These are phyloP conservation scores for Odontamblyopus rebecca DNA, from an alignment of 2,797 vertebrate genomes.

Conservation along the genomic window DNA sequence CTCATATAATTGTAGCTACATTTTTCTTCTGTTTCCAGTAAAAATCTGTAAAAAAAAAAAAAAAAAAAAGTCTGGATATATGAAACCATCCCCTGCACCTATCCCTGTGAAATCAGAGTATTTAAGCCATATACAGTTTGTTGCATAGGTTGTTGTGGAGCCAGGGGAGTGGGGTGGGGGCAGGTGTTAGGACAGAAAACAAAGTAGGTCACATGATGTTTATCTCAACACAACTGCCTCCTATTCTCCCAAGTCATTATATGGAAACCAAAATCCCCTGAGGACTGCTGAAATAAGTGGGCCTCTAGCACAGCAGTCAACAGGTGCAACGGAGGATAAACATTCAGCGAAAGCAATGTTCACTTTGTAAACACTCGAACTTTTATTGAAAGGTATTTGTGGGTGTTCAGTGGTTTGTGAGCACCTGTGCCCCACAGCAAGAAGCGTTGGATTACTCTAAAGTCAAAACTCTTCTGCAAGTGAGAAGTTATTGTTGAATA, in stretches of 20 bases:
- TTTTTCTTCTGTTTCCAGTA: too few relatives aligned
- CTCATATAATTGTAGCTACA: too few relatives aligned
- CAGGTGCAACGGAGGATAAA: not conserved
- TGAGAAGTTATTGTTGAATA: too few relatives aligned
- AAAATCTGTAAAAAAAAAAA: too few relatives aligned
- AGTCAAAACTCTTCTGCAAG: too few relatives aligned
- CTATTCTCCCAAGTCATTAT: slow-evolving; percentile 48
- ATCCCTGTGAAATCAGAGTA: not conserved
- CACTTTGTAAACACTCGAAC: not conserved
- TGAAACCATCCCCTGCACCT: too few relatives aligned
- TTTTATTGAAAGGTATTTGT: not conserved
- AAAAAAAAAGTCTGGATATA: too few relatives aligned
- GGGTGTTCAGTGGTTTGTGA: not conserved
- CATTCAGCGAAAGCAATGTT: not conserved
- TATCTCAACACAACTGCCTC: slow-evolving; percentile 30
- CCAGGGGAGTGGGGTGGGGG: slow-evolving; percentile 5
- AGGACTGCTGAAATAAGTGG: slow-evolving; percentile 8
- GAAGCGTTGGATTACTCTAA: too few relatives aligned
- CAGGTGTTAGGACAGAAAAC: slow-evolving; percentile 44
- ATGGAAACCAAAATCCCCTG: slow-evolving; percentile 15
- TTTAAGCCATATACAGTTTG: not conserved
- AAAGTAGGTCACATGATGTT: slow-evolving; percentile 59
- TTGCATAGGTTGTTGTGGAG: slow-evolving; percentile 4
- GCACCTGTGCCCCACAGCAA: too few relatives aligned
- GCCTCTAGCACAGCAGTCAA: not conserved